Percentiles rank a stretch among this genome's conserved stretches.
Conservation (phyloP, 2,113 vertebrate species). For the Corynorhinus townsendii region DNA sequence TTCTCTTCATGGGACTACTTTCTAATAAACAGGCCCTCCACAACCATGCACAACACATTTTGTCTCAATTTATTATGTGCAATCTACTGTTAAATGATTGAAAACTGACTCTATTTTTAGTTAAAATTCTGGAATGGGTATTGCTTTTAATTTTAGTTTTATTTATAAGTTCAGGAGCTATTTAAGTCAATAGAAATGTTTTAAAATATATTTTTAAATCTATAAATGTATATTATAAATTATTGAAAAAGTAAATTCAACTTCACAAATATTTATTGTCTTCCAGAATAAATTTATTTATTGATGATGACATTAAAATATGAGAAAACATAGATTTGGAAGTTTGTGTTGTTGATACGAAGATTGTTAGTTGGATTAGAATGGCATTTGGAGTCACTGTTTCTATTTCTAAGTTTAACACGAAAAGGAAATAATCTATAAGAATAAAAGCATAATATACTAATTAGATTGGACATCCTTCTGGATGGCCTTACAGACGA, state of each 20-base stretch:
- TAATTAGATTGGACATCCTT: too few species aligned
- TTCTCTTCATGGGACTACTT: not conserved
- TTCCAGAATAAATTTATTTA: slow-evolving; percentile 9
- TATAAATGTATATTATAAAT: not conserved
- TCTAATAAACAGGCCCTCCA: not conserved
- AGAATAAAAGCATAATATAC: too few species aligned
- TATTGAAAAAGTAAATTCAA: not conserved
- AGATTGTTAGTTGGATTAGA: not conserved
- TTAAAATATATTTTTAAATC: not conserved
- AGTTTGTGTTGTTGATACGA: not conserved
- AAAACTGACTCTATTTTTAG: not conserved
- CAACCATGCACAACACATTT: not conserved
- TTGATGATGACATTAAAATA: not conserved
- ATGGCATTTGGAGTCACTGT: not conserved
- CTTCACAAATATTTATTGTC: not conserved
- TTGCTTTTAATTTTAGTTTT: not conserved
- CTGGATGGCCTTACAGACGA: too few species aligned
- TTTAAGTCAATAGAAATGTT: not conserved
- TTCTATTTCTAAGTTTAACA: not conserved
- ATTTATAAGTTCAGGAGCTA: not conserved
- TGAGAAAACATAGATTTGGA: not conserved
- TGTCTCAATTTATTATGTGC: not conserved
- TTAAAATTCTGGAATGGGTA: not conserved
- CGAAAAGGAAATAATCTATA: not conserved
- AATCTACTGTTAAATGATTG: not conserved